Conservation (phyloP, 2,113 vertebrate genomes). For the Poecilia latipinna region DNA sequence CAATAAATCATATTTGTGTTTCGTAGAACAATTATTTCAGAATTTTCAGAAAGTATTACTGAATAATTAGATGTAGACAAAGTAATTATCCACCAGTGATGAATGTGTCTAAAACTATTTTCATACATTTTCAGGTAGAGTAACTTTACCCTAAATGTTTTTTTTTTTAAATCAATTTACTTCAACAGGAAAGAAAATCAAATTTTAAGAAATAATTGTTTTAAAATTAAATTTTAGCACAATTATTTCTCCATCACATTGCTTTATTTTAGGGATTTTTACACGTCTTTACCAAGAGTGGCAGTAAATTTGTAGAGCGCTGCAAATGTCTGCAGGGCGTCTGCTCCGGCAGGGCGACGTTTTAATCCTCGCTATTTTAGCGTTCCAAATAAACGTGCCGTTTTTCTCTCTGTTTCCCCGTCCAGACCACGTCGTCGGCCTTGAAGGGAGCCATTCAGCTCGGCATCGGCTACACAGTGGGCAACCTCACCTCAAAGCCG, state of each 20-base stretch:
- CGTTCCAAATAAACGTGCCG: constrained; percentile 28
- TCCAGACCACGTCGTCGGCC: constrained; percentile 93
- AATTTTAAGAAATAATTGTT: background rate
- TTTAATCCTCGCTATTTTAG: background rate
- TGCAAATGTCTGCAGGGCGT: background rate
- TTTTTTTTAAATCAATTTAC: too few species aligned
- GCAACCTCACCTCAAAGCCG: constrained; percentile 95
- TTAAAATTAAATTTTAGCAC: background rate
- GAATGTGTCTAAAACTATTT: background rate
- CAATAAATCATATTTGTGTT: too few species aligned
- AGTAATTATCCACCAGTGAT: background rate
- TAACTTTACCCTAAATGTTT: too few species aligned
- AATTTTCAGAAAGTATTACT: too few species aligned
- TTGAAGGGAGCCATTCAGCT: constrained; percentile 97
- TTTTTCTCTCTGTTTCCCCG: constrained; percentile 41
- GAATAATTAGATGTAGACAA: background rate
- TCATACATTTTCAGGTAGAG: too few species aligned
- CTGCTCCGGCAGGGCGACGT: background rate
- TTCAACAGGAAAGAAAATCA: too few species aligned
- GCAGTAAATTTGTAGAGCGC: background rate
- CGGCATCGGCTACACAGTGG: constrained; percentile 96
- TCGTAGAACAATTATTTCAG: too few species aligned
- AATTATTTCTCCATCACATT: background rate
- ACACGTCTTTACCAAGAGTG: background rate
- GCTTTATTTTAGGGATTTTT: background rate